Evolutionary conservation across 2,888 invertebrate genomes (phyloP).

Genomic region (Lithophane semibrunnea): DNA sequence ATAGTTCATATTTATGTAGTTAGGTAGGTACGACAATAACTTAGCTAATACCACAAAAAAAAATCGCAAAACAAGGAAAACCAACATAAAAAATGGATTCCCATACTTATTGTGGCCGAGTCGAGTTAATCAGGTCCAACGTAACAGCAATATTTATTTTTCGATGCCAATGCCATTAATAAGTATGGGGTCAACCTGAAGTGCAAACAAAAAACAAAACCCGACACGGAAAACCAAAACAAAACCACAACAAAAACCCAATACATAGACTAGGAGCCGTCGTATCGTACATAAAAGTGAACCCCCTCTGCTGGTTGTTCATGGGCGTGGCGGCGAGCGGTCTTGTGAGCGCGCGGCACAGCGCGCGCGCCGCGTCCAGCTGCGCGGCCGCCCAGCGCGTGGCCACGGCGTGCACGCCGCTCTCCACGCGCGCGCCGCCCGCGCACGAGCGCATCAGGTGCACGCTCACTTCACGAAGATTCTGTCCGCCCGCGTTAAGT

Average conservation of each 20-base stretch:
- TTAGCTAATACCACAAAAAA: neutral
- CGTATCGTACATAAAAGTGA: conserved; percentile 92
- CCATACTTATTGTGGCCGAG: conserved; percentile 14
- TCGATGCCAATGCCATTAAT: neutral
- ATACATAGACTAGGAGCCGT: neutral
- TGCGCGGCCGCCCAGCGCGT: conserved; percentile 96
- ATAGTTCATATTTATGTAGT: neutral
- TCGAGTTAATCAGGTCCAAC: neutral
- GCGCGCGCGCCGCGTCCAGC: conserved; percentile 94
- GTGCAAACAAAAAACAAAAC: conserved; percentile 46
- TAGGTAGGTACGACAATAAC: neutral
- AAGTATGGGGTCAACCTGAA: conserved; percentile 22
- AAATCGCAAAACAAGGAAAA: conserved; percentile 43
- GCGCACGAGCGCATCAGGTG: conserved; percentile 91
- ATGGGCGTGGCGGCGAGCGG: conserved; percentile 93
- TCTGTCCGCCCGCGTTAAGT: conserved; percentile 85
- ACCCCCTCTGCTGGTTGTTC: conserved; percentile 93
- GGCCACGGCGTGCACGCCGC: conserved; percentile 94
- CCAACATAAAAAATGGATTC: conserved; percentile 40
- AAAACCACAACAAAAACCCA: conserved; percentile 27
- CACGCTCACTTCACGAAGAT: conserved; percentile 95
- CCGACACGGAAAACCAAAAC: conserved; percentile 33
- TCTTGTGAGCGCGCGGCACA: conserved; percentile 94
- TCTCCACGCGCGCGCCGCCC: conserved; percentile 75
- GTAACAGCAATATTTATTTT: neutral